Evolutionary conservation across 2,797 vertebrate genomes (phyloP).

Genomic region (Helicolenus hilgendorfi): DNA sequence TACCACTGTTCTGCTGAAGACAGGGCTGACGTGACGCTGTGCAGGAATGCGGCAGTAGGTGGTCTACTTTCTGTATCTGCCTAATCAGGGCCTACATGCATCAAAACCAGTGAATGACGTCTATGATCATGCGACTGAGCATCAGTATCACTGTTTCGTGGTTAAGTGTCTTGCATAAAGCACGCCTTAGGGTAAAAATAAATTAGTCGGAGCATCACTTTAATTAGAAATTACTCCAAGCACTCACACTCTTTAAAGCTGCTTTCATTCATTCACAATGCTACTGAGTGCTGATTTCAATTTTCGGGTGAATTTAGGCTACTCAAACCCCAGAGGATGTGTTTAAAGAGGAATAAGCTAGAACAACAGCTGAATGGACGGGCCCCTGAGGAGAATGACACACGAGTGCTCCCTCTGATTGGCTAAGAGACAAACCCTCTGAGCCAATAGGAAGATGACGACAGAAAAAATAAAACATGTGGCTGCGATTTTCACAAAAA

Average conservation of each 20-base stretch:
- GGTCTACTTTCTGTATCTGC: background rate
- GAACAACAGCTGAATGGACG: conserved; percentile 51
- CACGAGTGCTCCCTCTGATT: conserved; percentile 38
- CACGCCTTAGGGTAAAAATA: conserved; percentile 53
- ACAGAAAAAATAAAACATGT: conserved; percentile 3
- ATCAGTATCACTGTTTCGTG: conserved; percentile 3
- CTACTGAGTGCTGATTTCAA: conserved; percentile 48
- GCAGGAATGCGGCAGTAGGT: conserved; percentile 7
- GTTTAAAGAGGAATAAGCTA: conserved; percentile 51
- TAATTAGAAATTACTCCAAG: conserved; percentile 76
- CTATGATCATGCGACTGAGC: conserved; percentile 23
- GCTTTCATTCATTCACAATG: conserved; percentile 64
- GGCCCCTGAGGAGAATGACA: conserved; percentile 31
- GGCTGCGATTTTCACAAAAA: background rate
- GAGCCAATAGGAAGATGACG: conserved; percentile 39
- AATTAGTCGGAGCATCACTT: conserved; percentile 71
- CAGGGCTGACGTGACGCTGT: conserved; percentile 1
- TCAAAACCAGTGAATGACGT: conserved; percentile 19
- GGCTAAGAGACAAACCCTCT: conserved; percentile 17
- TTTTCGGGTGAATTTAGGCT: conserved; percentile 44
- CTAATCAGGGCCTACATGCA: background rate
- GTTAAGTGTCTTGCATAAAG: conserved; percentile 34
- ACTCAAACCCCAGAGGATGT: conserved; percentile 40
- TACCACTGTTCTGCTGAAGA: background rate
- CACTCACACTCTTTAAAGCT: conserved; percentile 42